phyloP scores from a whole-genome alignment of 2,888 invertebrate genomes.

The Sceliomorpha sp. region DNA sequence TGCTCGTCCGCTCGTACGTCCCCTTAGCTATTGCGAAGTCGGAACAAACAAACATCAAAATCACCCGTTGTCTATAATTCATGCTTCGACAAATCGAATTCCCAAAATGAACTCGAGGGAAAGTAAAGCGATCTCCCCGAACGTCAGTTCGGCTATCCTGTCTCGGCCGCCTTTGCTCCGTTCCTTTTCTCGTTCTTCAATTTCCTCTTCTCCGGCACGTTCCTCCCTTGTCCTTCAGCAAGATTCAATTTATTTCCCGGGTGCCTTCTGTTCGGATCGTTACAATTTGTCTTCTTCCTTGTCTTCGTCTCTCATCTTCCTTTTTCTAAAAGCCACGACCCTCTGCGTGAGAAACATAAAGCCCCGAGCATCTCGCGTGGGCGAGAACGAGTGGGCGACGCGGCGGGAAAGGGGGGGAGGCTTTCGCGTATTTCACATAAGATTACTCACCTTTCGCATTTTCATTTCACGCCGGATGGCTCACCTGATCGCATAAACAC shows the following conservation, averaged over 20 bases:
- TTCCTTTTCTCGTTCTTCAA: constrained; percentile 22
- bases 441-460: constrained; percentile 37
- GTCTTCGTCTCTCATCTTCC: constrained; percentile 14
- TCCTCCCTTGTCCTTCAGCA: constrained; percentile 50
- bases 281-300: constrained; percentile 65
- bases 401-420: no score
- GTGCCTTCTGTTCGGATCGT: constrained; percentile 66
- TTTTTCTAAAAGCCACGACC: constrained; percentile 23
- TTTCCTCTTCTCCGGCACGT: constrained; percentile 25
- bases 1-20: no score
- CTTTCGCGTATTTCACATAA: constrained; percentile 28
- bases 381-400: constrained; percentile 38
- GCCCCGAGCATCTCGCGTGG: constrained; percentile 17
- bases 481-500: constrained; percentile 9
- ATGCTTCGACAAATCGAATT: no score
- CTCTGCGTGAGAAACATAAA: constrained; percentile 28
- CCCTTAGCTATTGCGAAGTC: no score
- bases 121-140: no score
- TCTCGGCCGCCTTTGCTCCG: no score
- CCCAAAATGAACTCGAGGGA: no score
- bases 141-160: no score
- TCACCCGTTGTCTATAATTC: no score
- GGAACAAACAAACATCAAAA: no score
- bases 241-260: constrained; percentile 72
- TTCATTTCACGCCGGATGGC: constrained; percentile 31